These are phyloP conservation scores for Perdita meconis DNA, from an alignment of 2,888 invertebrate species.

Conservation along the genomic window DNA sequence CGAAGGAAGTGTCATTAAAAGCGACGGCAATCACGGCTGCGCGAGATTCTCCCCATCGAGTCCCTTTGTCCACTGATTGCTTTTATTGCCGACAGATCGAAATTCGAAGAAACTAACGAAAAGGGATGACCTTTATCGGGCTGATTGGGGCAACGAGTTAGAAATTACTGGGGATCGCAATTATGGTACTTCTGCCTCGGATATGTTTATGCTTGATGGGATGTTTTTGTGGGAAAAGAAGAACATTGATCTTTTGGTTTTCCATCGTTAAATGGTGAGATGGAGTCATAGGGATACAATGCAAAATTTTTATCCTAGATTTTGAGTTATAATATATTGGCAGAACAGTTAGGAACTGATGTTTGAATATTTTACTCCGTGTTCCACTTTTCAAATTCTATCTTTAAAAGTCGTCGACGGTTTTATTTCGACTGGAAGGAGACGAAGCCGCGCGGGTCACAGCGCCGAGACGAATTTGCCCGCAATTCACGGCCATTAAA, in stretches of 20 bases:
- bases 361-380: no score
- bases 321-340: no score
- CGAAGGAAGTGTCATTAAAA: slow-evolving; percentile 64
- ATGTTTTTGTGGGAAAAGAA: no score
- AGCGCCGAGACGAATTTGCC: slow-evolving; percentile 33
- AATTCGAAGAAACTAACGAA: slow-evolving; percentile 37
- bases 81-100: slow-evolving; percentile 50
- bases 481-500: slow-evolving; percentile 70
- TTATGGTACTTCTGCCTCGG: neutral
- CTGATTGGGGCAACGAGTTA: slow-evolving; percentile 5
- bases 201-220: neutral
- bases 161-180: neutral
- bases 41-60: neutral
- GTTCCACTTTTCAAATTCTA: neutral
- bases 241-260: no score
- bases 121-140: slow-evolving; percentile 18
- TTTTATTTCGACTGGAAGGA: neutral
- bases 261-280: no score
- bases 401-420: neutral
- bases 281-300: no score
- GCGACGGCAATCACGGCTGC: slow-evolving; percentile 50
- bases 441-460: slow-evolving; percentile 9
- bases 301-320: no score
- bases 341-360: no score
- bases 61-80: slow-evolving; percentile 39